These are phyloP conservation scores for Nephrocerus scutellatus DNA, from an alignment of 2,888 invertebrate genomes.

Conservation along the genomic window DNA sequence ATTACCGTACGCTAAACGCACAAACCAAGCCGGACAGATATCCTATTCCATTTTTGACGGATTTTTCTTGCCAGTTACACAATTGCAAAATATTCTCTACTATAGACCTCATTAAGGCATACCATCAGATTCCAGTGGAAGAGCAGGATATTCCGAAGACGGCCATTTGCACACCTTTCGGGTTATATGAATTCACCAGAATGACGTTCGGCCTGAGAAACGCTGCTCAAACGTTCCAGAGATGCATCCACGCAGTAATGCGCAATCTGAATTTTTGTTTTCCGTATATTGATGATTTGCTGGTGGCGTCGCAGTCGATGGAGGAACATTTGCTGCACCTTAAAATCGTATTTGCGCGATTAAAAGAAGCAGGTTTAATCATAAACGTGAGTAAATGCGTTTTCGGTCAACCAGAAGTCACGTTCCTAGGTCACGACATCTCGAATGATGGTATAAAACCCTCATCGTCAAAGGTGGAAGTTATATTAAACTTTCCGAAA, in stretches of 20 bases:
- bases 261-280: constrained; percentile 24
- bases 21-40: no score
- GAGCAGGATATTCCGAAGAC: constrained; percentile 19
- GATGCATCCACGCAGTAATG: constrained; percentile 33
- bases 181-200: constrained; percentile 32
- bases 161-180: constrained; percentile 37
- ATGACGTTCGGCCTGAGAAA: constrained; percentile 39
- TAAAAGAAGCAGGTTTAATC: constrained; percentile 1
- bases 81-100: no score
- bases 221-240: constrained; percentile 35
- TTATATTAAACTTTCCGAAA: constrained; percentile 2
- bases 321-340: constrained; percentile 4
- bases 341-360: neutral
- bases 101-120: no score
- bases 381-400: constrained; percentile 5
- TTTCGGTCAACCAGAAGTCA: constrained; percentile 2
- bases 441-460: constrained; percentile 1
- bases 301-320: constrained; percentile 1
- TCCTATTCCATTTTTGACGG: no score
- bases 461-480: neutral
- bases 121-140: constrained; percentile 13
- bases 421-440: constrained; percentile 4
- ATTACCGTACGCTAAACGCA: no score
- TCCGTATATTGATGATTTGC: constrained; percentile 5
- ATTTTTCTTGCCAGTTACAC: no score